Evolutionary conservation across 2,113 vertebrate genomes (phyloP).

Genomic region (Lota lota): DNA sequence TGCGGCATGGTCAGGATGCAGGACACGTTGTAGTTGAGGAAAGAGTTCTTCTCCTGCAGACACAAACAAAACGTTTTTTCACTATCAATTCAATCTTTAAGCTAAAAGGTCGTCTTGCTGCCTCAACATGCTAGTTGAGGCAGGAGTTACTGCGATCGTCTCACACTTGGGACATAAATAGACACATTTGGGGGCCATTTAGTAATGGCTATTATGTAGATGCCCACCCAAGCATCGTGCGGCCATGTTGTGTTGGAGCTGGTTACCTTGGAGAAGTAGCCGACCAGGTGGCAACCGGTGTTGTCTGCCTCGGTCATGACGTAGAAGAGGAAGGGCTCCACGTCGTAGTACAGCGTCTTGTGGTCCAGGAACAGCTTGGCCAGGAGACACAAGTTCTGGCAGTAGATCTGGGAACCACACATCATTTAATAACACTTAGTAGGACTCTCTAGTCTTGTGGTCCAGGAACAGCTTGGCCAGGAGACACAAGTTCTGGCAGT

Average conservation of each 20-base stretch:
- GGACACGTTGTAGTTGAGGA: slow-evolving; percentile 98
- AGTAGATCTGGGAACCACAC: slow-evolving; percentile 83
- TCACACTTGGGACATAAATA: too few species aligned
- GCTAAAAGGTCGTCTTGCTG: too few species aligned
- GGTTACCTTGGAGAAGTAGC: slow-evolving; percentile 96
- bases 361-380: slow-evolving; percentile 98
- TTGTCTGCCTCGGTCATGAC: slow-evolving; percentile 99
- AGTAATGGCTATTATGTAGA: too few species aligned
- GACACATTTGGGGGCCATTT: too few species aligned
- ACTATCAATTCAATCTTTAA: too few species aligned
- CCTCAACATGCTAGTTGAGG: too few species aligned
- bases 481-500: slow-evolving; percentile 38
- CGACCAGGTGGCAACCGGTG: slow-evolving; percentile 96
- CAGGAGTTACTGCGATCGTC: too few species aligned
- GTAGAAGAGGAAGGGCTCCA: slow-evolving; percentile 98
- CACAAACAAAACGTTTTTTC: slow-evolving; percentile 4
- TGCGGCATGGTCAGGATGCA: slow-evolving; percentile 99
- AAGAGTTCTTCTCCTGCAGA: slow-evolving; percentile 96
- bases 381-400: slow-evolving; percentile 96
- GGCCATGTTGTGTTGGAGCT: background rate
- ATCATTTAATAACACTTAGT: background rate
- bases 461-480: too few species aligned
- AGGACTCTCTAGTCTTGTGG: slow-evolving; percentile 53
- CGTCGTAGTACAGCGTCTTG: slow-evolving; percentile 97
- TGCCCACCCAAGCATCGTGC: too few species aligned